These are phyloP conservation scores for Meloe dianella DNA, from an alignment of 2,888 invertebrate genomes.

Conservation along the genomic window DNA sequence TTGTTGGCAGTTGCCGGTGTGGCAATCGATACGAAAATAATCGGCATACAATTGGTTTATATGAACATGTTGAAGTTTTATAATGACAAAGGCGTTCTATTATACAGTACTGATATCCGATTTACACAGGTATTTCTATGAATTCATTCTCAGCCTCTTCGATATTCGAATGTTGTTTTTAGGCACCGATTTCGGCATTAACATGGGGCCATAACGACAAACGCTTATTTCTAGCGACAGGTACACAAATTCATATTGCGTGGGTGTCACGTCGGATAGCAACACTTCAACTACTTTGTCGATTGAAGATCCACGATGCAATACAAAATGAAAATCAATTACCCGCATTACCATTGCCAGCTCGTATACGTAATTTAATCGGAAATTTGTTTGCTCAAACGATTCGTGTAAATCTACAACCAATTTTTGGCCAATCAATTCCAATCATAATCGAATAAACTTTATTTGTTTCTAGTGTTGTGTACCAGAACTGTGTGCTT, in stretches of 20 bases:
- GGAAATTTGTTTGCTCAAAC: conserved; percentile 91
- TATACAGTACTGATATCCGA: conserved; percentile 82
- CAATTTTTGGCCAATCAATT: neutral
- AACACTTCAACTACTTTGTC: conserved; percentile 86
- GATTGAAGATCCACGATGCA: conserved; percentile 79
- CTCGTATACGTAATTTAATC: conserved; percentile 82
- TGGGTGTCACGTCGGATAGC: conserved; percentile 92
- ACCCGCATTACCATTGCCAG: conserved; percentile 83
- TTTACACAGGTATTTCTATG: conserved; percentile 68
- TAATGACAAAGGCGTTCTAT: conserved; percentile 80
- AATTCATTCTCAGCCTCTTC: neutral
- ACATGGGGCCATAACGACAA: conserved; percentile 99
- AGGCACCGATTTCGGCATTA: conserved; percentile 88
- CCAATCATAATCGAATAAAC: too few species aligned
- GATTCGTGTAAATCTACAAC: conserved; percentile 73
- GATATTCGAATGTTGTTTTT: conserved; percentile 37
- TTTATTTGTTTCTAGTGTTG: conserved; percentile 83
- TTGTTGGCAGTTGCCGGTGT: conserved; percentile 89
- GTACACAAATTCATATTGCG: conserved; percentile 89
- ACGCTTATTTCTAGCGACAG: conserved; percentile 91
- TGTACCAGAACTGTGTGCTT: conserved; percentile 86
- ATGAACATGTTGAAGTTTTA: conserved; percentile 90
- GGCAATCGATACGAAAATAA: conserved; percentile 59
- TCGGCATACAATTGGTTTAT: conserved; percentile 63
- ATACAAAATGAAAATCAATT: conserved; percentile 77